Base-by-base conservation (phyloP, 2,888 invertebrate genomes). In the Ornithoptera alexandrae region DNA sequence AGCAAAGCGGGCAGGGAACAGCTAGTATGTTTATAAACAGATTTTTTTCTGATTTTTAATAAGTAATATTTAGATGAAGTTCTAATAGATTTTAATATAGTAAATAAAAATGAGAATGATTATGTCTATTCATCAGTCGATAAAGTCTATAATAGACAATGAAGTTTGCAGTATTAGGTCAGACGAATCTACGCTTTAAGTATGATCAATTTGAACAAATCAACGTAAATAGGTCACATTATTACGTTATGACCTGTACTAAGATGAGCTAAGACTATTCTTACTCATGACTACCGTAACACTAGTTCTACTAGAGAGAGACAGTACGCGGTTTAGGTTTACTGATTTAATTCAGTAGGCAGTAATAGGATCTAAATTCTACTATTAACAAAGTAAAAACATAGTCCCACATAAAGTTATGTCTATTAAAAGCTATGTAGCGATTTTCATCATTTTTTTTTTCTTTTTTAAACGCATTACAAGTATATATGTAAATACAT, bases 131-230 rank as follows among this genome's bases (percentile, higher is more conserved):
- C 15, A 50, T 7, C 46, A 46, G 0, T 50, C 17, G 50, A 50
- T 50, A 50, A 50, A 50, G 50, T 17, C 15, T 50, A 50, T 50
- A 50, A 50, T 17, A 2, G 50, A 17, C 50, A 50, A 50, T 46
- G 46, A 50, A 18, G 50, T 50, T 15, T 50, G 18, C 50, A 50
- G 17, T 53, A 70, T 59, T 84, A 83, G 88, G 87, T 86, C 86
- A 82, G 80, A 83, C 80, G 81, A 85, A 84, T 84, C 74, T 79
- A 77, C 78, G 74, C 76, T 78, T 76, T 82, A 84, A 85, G 84
- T 85, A 84, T 80, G 81, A 77, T 75, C 89, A 89, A 90, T 90
- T 90, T 86, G 82, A 83, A 75, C 86, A 84, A 89, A 90, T 90
- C 87, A 87, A 85, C 84, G 83, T 77, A 89, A 89, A 81, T 88